Evolutionary conservation across 2,888 invertebrate species (phyloP).

Genomic region (Osmoderma eremita): DNA sequence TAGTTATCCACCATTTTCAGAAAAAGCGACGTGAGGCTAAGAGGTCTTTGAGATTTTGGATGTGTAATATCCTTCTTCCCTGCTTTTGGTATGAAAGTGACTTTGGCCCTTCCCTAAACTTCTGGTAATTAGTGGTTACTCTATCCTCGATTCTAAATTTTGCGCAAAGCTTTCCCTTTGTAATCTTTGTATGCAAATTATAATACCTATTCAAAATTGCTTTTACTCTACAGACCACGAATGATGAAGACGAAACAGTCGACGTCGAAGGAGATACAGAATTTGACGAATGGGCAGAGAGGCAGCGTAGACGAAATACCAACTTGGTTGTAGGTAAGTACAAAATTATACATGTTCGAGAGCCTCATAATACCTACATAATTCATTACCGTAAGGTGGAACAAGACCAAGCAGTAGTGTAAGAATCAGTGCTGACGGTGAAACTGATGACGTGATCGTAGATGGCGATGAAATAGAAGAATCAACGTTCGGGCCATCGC

Average conservation of each 20-base stretch:
- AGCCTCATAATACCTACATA: background rate
- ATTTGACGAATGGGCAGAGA: constrained; percentile 69
- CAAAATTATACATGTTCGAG: background rate
- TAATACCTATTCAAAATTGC: no score
- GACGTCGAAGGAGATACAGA: constrained; percentile 72
- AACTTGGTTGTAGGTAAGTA: constrained; percentile 51
- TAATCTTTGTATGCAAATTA: no score
- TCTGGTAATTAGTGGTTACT: no score
- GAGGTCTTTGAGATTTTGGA: no score
- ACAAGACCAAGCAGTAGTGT: constrained; percentile 58
- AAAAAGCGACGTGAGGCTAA: no score
- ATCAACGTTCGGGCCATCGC: constrained; percentile 60
- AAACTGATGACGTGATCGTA: constrained; percentile 62
- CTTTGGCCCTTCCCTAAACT: no score
- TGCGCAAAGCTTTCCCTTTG: no score
- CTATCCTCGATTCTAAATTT: no score
- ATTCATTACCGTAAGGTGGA: constrained; percentile 13
- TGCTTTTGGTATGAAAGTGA: no score
- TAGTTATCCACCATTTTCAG: no score
- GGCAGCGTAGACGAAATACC: constrained; percentile 58
- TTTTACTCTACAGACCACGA: constrained; percentile 50
- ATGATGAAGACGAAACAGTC: constrained; percentile 75
- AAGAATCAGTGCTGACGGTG: constrained; percentile 55
- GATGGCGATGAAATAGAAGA: constrained; percentile 63
- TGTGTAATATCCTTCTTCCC: no score